Evolutionary conservation across 2,113 vertebrate genomes (phyloP), one percentile per base, ranked within the genome.

Genomic region (Chamaetylas fuelleborni): DNA sequence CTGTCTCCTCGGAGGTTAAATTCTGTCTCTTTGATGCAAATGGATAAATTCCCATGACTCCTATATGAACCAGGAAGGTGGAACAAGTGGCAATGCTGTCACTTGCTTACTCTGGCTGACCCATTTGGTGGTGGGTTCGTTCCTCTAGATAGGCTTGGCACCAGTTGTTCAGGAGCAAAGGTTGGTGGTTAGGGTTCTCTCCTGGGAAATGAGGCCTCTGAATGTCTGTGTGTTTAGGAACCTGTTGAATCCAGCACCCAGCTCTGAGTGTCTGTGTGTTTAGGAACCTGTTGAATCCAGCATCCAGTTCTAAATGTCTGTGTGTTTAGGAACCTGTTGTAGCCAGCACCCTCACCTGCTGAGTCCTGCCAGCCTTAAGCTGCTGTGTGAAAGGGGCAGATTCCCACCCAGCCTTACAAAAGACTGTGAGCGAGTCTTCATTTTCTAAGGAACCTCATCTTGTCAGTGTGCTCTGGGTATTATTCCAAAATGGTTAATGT

Each of bases 401-500:
- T 87, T 87, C 87, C 81, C 73, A 93, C 85, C 43, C 48, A 26
- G 61, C 43, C 53, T 88, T 89, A 51, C 28, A 67, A 84, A 89
- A 79, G 70, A n/a, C 24, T 40, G 34, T 8, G 56, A 79, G 47
- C 51, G 64, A 91, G 15, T 33, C 53, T 92, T 70, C 20, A 16
- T 91, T 87, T 81, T 84, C 61, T 40, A 79, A 85, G 45, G 66
- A 92, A 85, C 40, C 12, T 87, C 56, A 51, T 70, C 53, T 71
- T 91, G 70, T 69, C 78, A 53, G 51, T n/a, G n/a, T 74, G 70
- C 40, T 65, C n/a, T 67, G 64, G n/a, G 40, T 79, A 8, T 91
- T 90, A 87, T 56, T 79, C 53, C 34, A 23, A 61, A 82, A 53
- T 81, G 73, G 92, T 93, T 87, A 71, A 95, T 95, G 62, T 76